Percentiles rank a stretch among this genome's conserved stretches.
These are phyloP conservation scores for Dicentrarchus labrax DNA, from an alignment of 2,113 vertebrate genomes.

Conservation along the genomic window DNA sequence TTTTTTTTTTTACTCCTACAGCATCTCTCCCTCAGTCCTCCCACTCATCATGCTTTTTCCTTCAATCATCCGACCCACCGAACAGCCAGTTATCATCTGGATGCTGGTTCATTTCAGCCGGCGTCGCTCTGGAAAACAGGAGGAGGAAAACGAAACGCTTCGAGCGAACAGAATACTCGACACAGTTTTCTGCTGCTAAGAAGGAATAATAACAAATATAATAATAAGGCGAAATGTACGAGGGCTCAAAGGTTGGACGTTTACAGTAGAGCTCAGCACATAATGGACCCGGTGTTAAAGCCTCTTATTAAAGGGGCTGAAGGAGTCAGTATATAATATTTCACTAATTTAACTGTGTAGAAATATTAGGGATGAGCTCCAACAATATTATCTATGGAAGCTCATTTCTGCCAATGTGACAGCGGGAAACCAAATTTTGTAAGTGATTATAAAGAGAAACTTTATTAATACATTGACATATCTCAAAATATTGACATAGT, in stretches of 20 bases:
- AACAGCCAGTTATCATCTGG: slow-evolving; percentile 36
- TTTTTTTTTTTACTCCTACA: slow-evolving; percentile 66
- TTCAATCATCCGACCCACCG: slow-evolving; percentile 38
- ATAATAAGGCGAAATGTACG: background rate
- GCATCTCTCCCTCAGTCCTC: slow-evolving; percentile 63
- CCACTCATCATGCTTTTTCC: slow-evolving; percentile 60
- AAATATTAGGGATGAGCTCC: no score
- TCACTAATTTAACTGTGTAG: no score
- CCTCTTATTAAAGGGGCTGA: no score
- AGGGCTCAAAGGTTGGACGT: background rate
- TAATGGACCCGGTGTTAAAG: no score
- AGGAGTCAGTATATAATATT: no score
- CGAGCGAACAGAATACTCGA: background rate
- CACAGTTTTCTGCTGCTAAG: background rate
- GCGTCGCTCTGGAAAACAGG: slow-evolving; percentile 14
- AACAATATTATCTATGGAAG: no score
- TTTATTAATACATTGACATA: no score
- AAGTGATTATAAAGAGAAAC: no score
- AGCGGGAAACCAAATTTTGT: no score
- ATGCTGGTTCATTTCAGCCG: slow-evolving; percentile 30
- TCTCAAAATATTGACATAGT: no score
- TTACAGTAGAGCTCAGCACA: no score
- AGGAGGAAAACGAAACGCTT: background rate
- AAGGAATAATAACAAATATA: background rate
- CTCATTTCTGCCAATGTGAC: no score